These are phyloP conservation scores for Erebia ligea DNA, from an alignment of 2,888 invertebrate genomes.

Conservation along the genomic window DNA sequence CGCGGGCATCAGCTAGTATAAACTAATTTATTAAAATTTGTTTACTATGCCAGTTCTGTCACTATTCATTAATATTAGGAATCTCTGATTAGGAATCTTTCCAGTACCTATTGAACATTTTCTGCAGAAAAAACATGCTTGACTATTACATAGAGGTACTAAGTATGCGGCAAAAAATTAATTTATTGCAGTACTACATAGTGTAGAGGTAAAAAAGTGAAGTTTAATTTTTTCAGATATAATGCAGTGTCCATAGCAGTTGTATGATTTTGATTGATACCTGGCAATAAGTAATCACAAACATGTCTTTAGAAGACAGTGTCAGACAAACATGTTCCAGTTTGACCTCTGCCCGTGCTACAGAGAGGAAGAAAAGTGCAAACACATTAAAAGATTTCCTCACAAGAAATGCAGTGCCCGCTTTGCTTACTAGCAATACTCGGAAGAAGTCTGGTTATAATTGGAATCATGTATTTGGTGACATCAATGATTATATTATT, in stretches of 20 bases:
- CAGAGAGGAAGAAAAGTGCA: conserved; percentile 75
- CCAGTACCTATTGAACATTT: too few relatives aligned
- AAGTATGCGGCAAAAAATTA: too few relatives aligned
- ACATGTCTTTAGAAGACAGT: conserved; percentile 67
- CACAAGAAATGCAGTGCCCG: conserved; percentile 65
- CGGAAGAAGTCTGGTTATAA: conserved; percentile 60
- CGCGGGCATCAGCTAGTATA: too few relatives aligned
- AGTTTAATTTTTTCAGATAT: background rate
- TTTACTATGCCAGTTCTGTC: too few relatives aligned
- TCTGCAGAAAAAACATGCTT: too few relatives aligned
- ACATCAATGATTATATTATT: conserved; percentile 69
- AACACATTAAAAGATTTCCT: conserved; percentile 71
- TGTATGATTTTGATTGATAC: background rate
- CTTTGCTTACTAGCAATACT: conserved; percentile 66
- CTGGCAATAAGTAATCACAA: background rate
- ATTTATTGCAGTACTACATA: too few relatives aligned
- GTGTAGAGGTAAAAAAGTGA: too few relatives aligned
- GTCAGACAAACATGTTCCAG: conserved; percentile 63
- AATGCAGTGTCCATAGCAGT: background rate
- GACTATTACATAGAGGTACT: too few relatives aligned
- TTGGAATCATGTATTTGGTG: conserved; percentile 74
- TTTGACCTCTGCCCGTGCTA: conserved; percentile 64
- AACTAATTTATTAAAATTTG: too few relatives aligned
- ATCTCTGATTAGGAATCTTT: too few relatives aligned
- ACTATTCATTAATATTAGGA: too few relatives aligned